phyloP scores from a whole-genome alignment of 2,797 vertebrate species.

The Discoglossus pictus region DNA sequence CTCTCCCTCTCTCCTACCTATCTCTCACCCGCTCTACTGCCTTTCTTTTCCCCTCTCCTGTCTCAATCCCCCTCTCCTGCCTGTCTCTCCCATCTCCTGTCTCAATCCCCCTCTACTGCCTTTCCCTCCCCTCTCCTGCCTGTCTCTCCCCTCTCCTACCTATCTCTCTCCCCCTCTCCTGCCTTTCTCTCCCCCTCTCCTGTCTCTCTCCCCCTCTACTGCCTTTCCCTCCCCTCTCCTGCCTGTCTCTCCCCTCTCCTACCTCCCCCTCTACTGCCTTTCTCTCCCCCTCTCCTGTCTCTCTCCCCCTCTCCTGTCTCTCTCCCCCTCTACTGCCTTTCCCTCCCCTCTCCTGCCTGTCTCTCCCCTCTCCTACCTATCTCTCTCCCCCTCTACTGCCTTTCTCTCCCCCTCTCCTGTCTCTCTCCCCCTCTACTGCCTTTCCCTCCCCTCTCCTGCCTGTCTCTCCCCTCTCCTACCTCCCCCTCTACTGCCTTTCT shows the following conservation, averaged over 20 bases:
- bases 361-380: constrained; percentile 14
- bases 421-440: too few relatives aligned
- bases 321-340: not conserved
- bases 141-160: constrained; percentile 13
- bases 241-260: too few relatives aligned
- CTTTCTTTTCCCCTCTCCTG: too few relatives aligned
- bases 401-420: too few relatives aligned
- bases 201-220: not conserved
- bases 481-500: too few relatives aligned
- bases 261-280: not conserved
- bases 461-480: not conserved
- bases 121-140: not conserved
- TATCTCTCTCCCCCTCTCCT: not conserved
- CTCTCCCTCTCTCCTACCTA: not conserved
- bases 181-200: constrained; percentile 7
- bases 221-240: not conserved
- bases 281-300: not conserved
- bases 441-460: not conserved
- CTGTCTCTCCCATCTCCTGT: not conserved
- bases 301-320: not conserved
- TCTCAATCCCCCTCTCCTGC: not conserved
- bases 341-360: not conserved
- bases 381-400: not conserved
- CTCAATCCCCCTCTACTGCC: not conserved
- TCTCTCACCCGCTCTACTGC: too few relatives aligned